A percentile compares a stretch with the other conserved stretches of the same genome.
phyloP scores from a whole-genome alignment of 2,888 invertebrate genomes.

The Mythimna lalbum region DNA sequence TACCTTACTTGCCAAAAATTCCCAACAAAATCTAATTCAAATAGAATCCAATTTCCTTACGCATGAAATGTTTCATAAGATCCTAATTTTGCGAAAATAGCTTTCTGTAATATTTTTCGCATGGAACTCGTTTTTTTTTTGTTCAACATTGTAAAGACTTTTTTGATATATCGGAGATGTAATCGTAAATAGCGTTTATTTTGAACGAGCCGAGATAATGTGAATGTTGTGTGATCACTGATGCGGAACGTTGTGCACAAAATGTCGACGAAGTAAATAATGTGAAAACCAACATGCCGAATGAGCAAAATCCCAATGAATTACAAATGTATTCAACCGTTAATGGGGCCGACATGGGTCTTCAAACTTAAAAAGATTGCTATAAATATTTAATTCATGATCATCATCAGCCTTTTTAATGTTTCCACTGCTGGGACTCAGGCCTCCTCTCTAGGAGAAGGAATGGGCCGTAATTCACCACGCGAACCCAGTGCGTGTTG shows the following conservation, averaged over 20 bases:
- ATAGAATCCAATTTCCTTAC: constrained; percentile 81
- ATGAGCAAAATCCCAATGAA: constrained; percentile 20
- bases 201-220: constrained; percentile 24
- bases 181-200: constrained; percentile 40
- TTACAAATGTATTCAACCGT: constrained; percentile 35
- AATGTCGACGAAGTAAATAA: constrained; percentile 21
- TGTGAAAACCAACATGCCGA: constrained; percentile 21
- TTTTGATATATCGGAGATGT: constrained; percentile 49
- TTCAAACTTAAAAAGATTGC: constrained; percentile 25
- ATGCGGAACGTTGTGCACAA: constrained; percentile 13
- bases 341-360: constrained; percentile 53
- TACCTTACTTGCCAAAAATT: constrained; percentile 31
- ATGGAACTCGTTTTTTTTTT: constrained; percentile 55
- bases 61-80: constrained; percentile 84
- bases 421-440: too few species aligned
- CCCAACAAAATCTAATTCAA: constrained; percentile 80
- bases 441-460: too few species aligned
- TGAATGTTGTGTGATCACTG: constrained; percentile 29
- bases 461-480: too few species aligned
- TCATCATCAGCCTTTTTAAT: too few species aligned
- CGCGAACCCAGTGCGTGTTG: too few species aligned
- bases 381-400: constrained; percentile 20
- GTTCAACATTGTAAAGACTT: constrained; percentile 38
- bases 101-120: constrained; percentile 70
- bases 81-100: constrained; percentile 83